These are phyloP conservation scores for Phengaris alcon DNA, from an alignment of 2,888 invertebrate genomes.

Conservation along the genomic window DNA sequence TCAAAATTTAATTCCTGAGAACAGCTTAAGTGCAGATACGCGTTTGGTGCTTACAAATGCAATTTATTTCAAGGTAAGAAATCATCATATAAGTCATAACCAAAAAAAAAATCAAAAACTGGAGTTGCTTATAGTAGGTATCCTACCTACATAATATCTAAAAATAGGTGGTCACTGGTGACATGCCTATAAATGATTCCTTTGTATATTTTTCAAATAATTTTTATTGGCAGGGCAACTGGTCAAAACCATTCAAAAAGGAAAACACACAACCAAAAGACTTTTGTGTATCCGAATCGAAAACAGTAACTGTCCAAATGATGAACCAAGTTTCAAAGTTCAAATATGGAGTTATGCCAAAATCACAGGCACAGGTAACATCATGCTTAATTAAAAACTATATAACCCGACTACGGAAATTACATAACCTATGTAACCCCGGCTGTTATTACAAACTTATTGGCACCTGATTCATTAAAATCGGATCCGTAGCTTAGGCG, in stretches of 20 bases:
- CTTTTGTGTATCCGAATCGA: slow-evolving; percentile 33
- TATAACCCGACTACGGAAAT: too few species aligned
- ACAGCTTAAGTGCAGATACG: slow-evolving; percentile 32
- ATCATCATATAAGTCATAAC: background rate
- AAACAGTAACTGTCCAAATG: slow-evolving; percentile 35
- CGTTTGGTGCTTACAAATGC: slow-evolving; percentile 37
- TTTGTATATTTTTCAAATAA: too few species aligned
- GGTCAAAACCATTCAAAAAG: slow-evolving; percentile 34
- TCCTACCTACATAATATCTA: too few species aligned
- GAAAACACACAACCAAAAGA: slow-evolving; percentile 31
- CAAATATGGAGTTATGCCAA: slow-evolving; percentile 35
- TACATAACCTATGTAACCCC: too few species aligned
- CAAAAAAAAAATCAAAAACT: too few species aligned
- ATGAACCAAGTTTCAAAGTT: slow-evolving; percentile 37
- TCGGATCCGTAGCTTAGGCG: too few species aligned
- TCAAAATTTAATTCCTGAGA: slow-evolving; percentile 34
- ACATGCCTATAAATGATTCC: too few species aligned
- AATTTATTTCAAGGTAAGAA: slow-evolving; percentile 38
- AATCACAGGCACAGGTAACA: slow-evolving; percentile 36
- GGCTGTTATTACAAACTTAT: too few species aligned
- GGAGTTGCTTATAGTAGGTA: too few species aligned
- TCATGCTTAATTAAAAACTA: background rate
- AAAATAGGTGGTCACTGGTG: too few species aligned
- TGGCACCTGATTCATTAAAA: too few species aligned
- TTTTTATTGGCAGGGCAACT: slow-evolving; percentile 33